Evolutionary conservation across 2,797 vertebrate species (phyloP).

Genomic region (Sandelia bainsii): DNA sequence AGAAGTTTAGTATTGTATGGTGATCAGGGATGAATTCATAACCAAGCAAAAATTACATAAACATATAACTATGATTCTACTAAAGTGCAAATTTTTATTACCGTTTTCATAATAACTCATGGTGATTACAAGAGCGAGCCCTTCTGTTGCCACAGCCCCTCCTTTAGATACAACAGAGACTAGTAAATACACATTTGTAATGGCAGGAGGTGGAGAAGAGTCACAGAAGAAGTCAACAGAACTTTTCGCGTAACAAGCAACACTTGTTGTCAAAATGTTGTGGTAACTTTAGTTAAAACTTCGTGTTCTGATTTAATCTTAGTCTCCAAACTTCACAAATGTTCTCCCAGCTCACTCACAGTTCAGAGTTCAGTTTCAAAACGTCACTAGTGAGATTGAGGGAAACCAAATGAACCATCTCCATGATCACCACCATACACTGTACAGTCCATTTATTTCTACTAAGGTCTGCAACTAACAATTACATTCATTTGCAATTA

Average conservation of each 20-base stretch:
- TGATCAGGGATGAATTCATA: slow-evolving; percentile 1
- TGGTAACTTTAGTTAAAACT: too few species aligned
- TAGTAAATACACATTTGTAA: slow-evolving; percentile 5
- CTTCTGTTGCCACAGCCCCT: background rate
- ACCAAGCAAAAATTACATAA: background rate
- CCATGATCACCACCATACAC: background rate
- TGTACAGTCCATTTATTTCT: background rate
- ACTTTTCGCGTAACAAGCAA: too few species aligned
- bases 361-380: background rate
- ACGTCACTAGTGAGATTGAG: background rate
- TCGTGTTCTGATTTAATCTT: too few species aligned
- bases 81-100: slow-evolving; percentile 4
- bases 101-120: slow-evolving; percentile 11
- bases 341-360: background rate
- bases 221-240: too few species aligned
- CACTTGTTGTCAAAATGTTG: too few species aligned
- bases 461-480: too few species aligned
- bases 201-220: background rate
- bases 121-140: slow-evolving; percentile 8
- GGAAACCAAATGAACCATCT: background rate
- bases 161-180: slow-evolving; percentile 42
- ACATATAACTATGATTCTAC: background rate
- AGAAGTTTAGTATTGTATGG: background rate
- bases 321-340: background rate
- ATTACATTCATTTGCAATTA: too few species aligned